Evolutionary conservation across 2,113 vertebrate genomes (phyloP), one percentile per base, ranked within the genome.

Genomic region (Strix uralensis): DNA sequence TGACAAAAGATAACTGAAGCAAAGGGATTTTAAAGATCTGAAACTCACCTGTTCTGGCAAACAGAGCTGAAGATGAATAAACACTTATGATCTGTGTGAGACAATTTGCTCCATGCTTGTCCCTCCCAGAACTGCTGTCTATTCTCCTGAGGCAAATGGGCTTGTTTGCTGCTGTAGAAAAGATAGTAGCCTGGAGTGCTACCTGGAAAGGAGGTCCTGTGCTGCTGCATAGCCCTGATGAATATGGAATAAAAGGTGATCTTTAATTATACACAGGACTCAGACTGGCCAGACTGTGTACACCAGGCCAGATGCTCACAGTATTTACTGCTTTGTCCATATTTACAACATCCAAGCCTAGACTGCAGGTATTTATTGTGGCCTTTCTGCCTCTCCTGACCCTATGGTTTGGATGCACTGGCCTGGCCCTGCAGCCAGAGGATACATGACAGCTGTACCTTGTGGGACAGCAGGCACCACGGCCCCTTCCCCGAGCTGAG

Each of bases 1-100:
- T 72, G 42, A 80, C 32, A 73, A 88, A 85, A 80, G 46, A 51
- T n/a, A 69, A 70, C 58, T 62, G 84, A 91, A 88, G 59, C 17
- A 83, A 90, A 81, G 47, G 54, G 38, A n/a, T 90, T 90, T 90
- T 92, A 73, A 88, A 88, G 47, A 55, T 42, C 15, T 59, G 38
- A 86, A 82, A 65, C 34, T 46, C 25, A 54, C 70, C 52, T 67
- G 20, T 69, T 69, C 66, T 66, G 52, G n/a, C 62, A 72, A 91
- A 70, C 70, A 80, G 85, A 79, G 58, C 58, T 86, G 49, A 72
- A 93, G 66, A 32, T 0, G 7, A 81, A 92, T 83, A 67, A 78
- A 89, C 62, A 81, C 71, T 83, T 58, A 62, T 2, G 25, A 62
- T 80, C 32, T 83, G 25, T 26, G 49, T 51, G 66, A 86, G 79